Base-by-base conservation (phyloP, 2,797 vertebrate genomes). In the Galago senegalensis region DNA sequence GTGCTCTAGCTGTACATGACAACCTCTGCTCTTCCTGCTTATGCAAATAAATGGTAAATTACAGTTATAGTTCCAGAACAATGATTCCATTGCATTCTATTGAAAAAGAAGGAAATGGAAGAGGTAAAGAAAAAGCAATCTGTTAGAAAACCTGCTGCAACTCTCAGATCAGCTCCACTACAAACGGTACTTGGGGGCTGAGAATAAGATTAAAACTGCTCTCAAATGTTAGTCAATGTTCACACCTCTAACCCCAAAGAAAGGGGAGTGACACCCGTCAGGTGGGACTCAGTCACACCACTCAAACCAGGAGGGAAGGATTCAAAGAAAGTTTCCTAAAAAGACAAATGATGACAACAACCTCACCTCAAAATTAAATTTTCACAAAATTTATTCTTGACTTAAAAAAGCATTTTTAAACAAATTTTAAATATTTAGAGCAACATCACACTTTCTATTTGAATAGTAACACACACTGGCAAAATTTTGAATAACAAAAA, bases 1-100 rank as follows among this genome's bases (percentile, higher is more conserved):
- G 75, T 18, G 11, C 93, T 88, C 31, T 61, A 40, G 86, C 95
- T 72, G 16, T 5, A 20, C 7, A 27, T 43, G 93, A 97, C 94
- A 85, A 80, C 93, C 86, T 73, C 94, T 96, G 94, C 95, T 61
- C 63, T 90, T 7, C 25, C 97, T 93, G 96, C 93, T 93, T 95
- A 96, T 34, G 83, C 93, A 93, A 94, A 43, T 43, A 70, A 83
- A 89, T 92, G 93, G 97, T 95, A 95, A 70, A 96, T 67, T 60
- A 56, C 70, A 95, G 91, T 67, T 92, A 53, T 73, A 95, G 91
- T 67, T 92, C 46, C n/a, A 34, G 40, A 67, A 87, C 82, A 94
- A n/a, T 43, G 60, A 94, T 89, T 89, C 92, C 79, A 88, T 91
- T 75, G 43, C 63, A 94, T 96, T 96, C 89, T 40, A 82, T 89